These are phyloP conservation scores for Misgurnus mizolepis DNA, from an alignment of 2,113 vertebrate species.

Conservation along the genomic window DNA sequence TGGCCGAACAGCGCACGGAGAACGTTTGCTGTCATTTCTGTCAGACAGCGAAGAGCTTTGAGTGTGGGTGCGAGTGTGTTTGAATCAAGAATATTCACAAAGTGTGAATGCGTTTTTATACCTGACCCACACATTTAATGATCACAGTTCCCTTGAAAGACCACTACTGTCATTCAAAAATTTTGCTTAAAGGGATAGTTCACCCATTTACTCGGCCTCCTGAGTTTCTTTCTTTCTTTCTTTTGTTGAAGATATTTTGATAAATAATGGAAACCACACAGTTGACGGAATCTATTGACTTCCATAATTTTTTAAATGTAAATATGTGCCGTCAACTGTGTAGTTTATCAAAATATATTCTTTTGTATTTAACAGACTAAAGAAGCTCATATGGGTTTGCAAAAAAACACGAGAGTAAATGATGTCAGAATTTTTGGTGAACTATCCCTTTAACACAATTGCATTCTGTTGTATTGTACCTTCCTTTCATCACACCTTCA, in stretches of 20 bases:
- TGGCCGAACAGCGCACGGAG: not conserved
- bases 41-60: not conserved
- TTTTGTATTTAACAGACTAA: too few relatives aligned
- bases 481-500: conserved; percentile 32
- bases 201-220: too few relatives aligned
- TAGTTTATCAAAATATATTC: too few relatives aligned
- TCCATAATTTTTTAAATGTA: too few relatives aligned
- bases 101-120: not conserved
- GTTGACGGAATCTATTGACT: too few relatives aligned
- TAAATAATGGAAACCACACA: too few relatives aligned
- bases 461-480: conserved; percentile 19
- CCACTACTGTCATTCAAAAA: conserved; percentile 9
- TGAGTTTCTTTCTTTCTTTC: too few relatives aligned
- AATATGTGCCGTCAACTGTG: too few relatives aligned
- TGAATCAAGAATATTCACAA: conserved; percentile 14
- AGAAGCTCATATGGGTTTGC: too few relatives aligned
- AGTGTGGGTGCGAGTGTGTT: not conserved
- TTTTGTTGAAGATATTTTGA: too few relatives aligned
- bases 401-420: not conserved
- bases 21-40: not conserved
- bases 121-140: conserved; percentile 29
- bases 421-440: not conserved
- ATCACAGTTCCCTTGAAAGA: conserved; percentile 27
- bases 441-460: not conserved
- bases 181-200: not conserved